phyloP scores from a whole-genome alignment of 2,797 vertebrate species.

The Neosilurus hyrtlii region DNA sequence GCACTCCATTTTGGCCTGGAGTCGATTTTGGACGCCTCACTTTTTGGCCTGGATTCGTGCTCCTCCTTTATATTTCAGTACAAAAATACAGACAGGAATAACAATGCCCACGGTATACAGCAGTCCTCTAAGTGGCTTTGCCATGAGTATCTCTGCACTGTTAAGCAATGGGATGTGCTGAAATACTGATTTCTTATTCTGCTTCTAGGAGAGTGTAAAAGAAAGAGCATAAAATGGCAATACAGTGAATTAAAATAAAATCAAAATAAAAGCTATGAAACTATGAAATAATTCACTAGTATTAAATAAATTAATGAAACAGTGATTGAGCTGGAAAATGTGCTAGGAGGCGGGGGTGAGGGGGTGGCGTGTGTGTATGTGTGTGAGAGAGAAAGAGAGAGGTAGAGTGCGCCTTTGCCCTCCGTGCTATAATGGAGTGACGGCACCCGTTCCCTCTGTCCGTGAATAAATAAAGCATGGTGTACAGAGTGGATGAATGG shows the following conservation, averaged over 20 bases:
- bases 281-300: constrained; percentile 8
- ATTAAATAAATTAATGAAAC: constrained; percentile 27
- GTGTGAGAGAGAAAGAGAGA: not conserved
- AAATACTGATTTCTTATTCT: constrained; percentile 47
- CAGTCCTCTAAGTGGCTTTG: constrained; percentile 20
- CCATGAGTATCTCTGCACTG: constrained; percentile 38
- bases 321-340: constrained; percentile 34
- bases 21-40: too few relatives aligned
- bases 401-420: constrained; percentile 17
- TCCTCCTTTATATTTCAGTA: constrained; percentile 20
- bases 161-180: constrained; percentile 10
- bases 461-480: constrained; percentile 54
- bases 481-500: constrained; percentile 33
- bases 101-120: constrained; percentile 10
- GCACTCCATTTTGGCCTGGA: not conserved
- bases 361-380: not conserved
- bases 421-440: constrained; percentile 34
- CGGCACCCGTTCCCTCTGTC: constrained; percentile 26
- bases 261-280: not conserved
- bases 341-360: constrained; percentile 2
- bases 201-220: not conserved
- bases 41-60: not conserved
- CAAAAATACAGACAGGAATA: constrained; percentile 22
- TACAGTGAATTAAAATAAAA: not conserved
- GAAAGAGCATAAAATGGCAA: not conserved